Conservation (phyloP, 2,888 invertebrate genomes). For the Mimas tiliae region DNA sequence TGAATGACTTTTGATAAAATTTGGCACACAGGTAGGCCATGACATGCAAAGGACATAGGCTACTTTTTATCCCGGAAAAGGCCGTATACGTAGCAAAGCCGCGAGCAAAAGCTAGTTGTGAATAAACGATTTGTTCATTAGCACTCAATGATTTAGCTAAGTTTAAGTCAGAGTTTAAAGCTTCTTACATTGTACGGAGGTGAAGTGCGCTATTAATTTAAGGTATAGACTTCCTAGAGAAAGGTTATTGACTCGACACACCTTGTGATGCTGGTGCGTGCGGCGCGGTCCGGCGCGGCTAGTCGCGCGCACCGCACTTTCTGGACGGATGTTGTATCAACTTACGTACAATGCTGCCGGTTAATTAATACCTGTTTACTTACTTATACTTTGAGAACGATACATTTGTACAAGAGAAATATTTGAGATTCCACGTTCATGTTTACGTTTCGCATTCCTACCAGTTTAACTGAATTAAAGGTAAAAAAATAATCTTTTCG, state of each 20-base stretch:
- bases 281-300: slow-evolving; percentile 40
- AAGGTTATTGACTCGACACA: slow-evolving; percentile 66
- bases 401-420: background rate
- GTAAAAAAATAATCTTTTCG: too few relatives aligned
- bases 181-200: slow-evolving; percentile 37
- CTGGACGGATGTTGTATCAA: slow-evolving; percentile 46
- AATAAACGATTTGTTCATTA: background rate
- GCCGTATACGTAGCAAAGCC: too few relatives aligned
- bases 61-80: too few relatives aligned
- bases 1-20: too few relatives aligned
- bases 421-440: background rate
- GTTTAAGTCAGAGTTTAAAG: slow-evolving; percentile 35
- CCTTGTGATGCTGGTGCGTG: slow-evolving; percentile 68
- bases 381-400: background rate
- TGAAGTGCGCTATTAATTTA: slow-evolving; percentile 66
- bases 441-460: background rate
- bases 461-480: background rate
- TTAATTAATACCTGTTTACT: slow-evolving; percentile 35
- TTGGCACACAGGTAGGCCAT: too few relatives aligned
- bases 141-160: slow-evolving; percentile 18
- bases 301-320: slow-evolving; percentile 55
- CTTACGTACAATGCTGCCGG: slow-evolving; percentile 39
- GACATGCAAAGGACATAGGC: too few relatives aligned
- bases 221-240: slow-evolving; percentile 67
- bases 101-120: too few relatives aligned